Evolutionary conservation across 2,888 invertebrate species (phyloP).

Genomic region (Aradus depressus): DNA sequence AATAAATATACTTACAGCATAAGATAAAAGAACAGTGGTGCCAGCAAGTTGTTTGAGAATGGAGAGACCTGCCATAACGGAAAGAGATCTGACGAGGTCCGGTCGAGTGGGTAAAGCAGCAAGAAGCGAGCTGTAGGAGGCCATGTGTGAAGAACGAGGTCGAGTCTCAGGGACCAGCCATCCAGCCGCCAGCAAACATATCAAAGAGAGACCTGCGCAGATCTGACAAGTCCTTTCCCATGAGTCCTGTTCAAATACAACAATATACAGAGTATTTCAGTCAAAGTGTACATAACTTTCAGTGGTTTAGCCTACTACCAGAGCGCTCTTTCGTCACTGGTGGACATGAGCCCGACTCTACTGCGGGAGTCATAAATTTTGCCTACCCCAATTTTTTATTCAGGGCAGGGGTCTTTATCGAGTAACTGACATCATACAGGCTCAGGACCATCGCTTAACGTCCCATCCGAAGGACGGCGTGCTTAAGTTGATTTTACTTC

Average conservation of each 20-base stretch:
- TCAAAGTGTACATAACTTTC: too few relatives aligned
- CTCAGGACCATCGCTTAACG: too few relatives aligned
- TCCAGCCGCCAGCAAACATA: neutral
- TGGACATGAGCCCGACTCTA: too few relatives aligned
- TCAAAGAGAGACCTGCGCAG: neutral
- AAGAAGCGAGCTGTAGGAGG: constrained; percentile 1
- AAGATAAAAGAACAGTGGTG: constrained; percentile 9
- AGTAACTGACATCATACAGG: too few relatives aligned
- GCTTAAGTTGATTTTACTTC: too few relatives aligned
- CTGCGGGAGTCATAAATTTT: too few relatives aligned
- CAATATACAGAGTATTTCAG: too few relatives aligned
- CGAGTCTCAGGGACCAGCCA: constrained; percentile 7
- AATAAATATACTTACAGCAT: constrained; percentile 11
- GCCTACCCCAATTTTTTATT: too few relatives aligned
- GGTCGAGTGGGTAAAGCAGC: neutral
- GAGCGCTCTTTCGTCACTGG: too few relatives aligned
- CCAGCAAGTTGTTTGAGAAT: constrained; percentile 8
- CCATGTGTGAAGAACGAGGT: neutral
- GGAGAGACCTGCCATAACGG: neutral
- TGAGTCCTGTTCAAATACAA: neutral
- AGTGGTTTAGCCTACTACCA: too few relatives aligned
- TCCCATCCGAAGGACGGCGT: too few relatives aligned
- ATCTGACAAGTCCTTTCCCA: neutral
- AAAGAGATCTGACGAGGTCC: constrained; percentile 1
- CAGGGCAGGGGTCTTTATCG: too few relatives aligned